phyloP scores from a whole-genome alignment of 2,797 vertebrate genomes.

The Chromis chromis region DNA sequence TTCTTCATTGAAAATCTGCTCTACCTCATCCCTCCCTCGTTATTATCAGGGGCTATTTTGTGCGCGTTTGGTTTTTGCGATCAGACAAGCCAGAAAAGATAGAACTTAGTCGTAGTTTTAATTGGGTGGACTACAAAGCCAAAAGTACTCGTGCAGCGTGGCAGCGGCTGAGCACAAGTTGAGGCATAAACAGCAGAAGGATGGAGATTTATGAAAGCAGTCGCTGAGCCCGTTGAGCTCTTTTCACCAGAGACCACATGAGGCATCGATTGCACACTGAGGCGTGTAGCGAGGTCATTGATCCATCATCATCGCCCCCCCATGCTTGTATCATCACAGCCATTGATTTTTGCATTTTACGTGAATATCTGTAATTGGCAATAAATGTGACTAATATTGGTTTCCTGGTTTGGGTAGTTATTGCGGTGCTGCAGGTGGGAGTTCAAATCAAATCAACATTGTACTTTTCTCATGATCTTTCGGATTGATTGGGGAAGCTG shows the following conservation, averaged over 20 bases:
- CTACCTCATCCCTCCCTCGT: constrained; percentile 19
- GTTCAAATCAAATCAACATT: constrained; percentile 18
- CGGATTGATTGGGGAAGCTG: constrained; percentile 21
- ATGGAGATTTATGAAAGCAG: constrained; percentile 1
- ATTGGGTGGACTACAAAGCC: constrained; percentile 59
- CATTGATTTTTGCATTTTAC: constrained; percentile 49
- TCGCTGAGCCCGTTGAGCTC: background rate
- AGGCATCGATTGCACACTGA: constrained; percentile 52
- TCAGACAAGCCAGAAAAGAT: constrained; percentile 30
- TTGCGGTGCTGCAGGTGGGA: constrained; percentile 6
- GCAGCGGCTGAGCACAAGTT: background rate
- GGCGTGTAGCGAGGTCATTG: constrained; percentile 39
- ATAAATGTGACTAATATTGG: constrained; percentile 31
- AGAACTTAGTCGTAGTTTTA: constrained; percentile 51
- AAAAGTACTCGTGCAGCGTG: constrained; percentile 4
- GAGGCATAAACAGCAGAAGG: constrained; percentile 3
- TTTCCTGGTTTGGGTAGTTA: constrained; percentile 40
- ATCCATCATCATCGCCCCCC: constrained; percentile 29
- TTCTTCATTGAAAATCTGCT: constrained; percentile 45
- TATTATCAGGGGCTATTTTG: constrained; percentile 20
- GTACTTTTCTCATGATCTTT: constrained; percentile 15
- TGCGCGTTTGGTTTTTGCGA: constrained; percentile 4
- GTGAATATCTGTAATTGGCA: constrained; percentile 37
- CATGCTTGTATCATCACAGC: constrained; percentile 15
- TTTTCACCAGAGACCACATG: background rate